Conservation (phyloP, 2,797 vertebrate species). For the Helostoma temminkii region DNA sequence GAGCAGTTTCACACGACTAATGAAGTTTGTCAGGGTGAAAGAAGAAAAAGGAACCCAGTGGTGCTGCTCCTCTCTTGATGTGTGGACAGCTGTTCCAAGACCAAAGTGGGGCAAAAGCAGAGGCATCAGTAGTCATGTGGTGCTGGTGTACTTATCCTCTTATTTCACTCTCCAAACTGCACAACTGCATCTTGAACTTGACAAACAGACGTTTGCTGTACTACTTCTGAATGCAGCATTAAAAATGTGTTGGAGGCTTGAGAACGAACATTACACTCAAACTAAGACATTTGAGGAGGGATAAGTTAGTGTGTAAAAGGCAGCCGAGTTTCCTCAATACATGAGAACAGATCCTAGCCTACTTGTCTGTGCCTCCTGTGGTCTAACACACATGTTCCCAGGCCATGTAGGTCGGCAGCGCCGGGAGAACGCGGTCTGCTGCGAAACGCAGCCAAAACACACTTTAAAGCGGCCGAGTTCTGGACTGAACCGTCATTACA, state of each 20-base stretch:
- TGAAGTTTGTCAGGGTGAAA: neutral
- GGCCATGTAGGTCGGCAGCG: conserved; percentile 7
- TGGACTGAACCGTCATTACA: neutral
- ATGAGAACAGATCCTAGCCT: neutral
- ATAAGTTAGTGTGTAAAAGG: too few relatives aligned
- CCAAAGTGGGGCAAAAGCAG: conserved; percentile 17
- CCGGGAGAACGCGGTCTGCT: neutral
- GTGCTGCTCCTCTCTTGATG: neutral
- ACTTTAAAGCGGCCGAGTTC: too few relatives aligned
- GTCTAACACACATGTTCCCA: neutral
- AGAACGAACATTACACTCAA: too few relatives aligned
- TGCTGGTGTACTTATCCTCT: conserved; percentile 11
- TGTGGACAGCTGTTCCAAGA: neutral
- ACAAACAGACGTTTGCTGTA: neutral
- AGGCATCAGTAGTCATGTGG: neutral
- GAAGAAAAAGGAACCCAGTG: too few relatives aligned
- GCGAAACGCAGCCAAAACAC: neutral
- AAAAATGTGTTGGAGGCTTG: neutral
- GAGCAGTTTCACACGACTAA: neutral
- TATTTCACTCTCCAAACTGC: neutral
- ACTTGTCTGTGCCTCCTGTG: neutral
- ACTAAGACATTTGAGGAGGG: too few relatives aligned
- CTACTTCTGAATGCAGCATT: neutral
- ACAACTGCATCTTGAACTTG: neutral
- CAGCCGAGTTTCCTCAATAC: too few relatives aligned